Base-by-base conservation (phyloP, 2,113 vertebrate genomes). In the Protomyctophum bolini region DNA sequence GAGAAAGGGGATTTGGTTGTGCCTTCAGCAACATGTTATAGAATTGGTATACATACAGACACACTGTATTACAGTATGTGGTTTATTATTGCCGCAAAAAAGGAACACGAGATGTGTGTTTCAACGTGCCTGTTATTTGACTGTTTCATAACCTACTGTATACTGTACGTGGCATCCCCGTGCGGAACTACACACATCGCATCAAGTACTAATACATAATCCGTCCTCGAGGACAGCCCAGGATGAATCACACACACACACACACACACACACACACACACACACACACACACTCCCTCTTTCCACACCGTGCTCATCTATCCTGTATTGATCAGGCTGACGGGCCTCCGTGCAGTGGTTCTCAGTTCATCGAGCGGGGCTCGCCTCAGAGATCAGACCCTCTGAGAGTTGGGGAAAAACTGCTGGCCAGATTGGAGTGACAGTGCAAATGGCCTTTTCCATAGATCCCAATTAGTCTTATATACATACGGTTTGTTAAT, bases 331-430 rank as follows among this genome's bases (percentile, higher is more conserved):
- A 91, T 88, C n/a, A 7, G 58, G 56, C 46, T 8, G 14, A 48
- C n/a, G 75, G 63, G 70, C 47, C 66, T 79, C 56, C 10, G 33
- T 63, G 63, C n/a, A 59, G 45, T 59, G 62, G 45, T 62, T 33
- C 82, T 86, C 69, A 63, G 59, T 73, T 58, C 72, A 89, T 86
- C 84, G 83, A 90, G 90, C 76, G 85, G 6, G 63, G 58, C 70
- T 48, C 65, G 70, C 76, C 21, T 84, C 64, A 47, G 63, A 70
- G 55, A 6, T 62, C 15, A 6, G 57, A 70, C 73, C 86, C 80
- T 81, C 63, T 49, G 63, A 84, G 77, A 81, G 76, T 10, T 6
- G 0, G 14, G 51, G 62, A 82, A 73, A 84, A 58, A 79, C 80
- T 63, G 72, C 66, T 56, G 49, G n/a, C 77, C 65, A 63, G 64